Percentiles rank a stretch among this genome's conserved stretches.
phyloP scores from a whole-genome alignment of 2,113 vertebrate species.

The Chamaea fasciata region DNA sequence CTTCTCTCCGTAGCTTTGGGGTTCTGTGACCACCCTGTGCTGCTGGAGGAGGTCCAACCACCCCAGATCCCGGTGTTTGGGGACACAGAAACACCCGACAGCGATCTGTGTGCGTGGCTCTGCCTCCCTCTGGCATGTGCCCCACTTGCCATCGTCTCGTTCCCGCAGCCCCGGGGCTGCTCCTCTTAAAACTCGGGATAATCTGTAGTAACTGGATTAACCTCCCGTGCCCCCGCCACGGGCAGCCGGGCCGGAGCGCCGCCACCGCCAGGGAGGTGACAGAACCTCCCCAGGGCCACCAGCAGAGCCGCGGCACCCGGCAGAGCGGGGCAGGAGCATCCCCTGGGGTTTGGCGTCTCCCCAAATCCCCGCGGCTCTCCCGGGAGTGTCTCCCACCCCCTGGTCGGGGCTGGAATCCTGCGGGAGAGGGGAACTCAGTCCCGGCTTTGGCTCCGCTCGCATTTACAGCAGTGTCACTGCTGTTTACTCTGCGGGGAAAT shows the following conservation, averaged over 20 bases:
- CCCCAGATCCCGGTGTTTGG: rapidly evolving
- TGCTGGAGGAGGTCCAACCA: rapidly evolving
- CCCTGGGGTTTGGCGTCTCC: rapidly evolving
- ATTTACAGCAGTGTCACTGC: constrained; percentile 38
- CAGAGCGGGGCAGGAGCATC: neutral
- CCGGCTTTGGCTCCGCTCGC: neutral
- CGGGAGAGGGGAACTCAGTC: neutral
- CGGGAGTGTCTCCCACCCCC: neutral
- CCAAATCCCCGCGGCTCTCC: neutral
- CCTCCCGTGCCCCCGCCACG: neutral
- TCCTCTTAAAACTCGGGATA: neutral
- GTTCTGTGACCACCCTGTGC: rapidly evolving
- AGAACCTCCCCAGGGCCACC: neutral
- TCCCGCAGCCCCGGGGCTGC: neutral
- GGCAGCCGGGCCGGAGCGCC: neutral
- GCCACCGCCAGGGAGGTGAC: neutral
- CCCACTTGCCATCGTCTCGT: neutral
- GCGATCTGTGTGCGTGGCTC: neutral
- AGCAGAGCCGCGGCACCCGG: neutral
- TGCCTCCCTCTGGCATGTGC: neutral
- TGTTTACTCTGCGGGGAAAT: constrained; percentile 61
- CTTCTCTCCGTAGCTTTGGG: neutral
- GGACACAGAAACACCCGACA: rapidly evolving
- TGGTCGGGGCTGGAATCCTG: rapidly evolving
- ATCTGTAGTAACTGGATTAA: constrained; percentile 56